Evolutionary conservation across 2,797 vertebrate species (phyloP).

Genomic region (Gallinago stenura): DNA sequence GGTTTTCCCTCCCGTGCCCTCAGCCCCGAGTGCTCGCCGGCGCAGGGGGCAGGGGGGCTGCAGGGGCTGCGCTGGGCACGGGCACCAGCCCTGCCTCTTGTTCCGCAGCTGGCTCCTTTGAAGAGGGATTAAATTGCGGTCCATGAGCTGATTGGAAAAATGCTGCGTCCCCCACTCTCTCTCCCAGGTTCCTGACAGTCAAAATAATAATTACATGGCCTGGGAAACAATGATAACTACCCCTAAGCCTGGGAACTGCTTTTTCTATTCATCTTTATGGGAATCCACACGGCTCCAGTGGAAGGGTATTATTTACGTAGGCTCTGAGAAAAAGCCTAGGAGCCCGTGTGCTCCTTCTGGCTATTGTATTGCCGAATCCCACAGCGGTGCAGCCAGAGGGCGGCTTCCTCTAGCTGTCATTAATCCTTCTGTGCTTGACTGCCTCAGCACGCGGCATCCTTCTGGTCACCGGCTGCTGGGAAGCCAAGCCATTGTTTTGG

Average conservation of each 20-base stretch:
- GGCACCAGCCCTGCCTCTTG: neutral
- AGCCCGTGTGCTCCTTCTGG: slow-evolving; percentile 32
- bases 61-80: neutral
- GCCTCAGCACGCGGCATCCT: neutral
- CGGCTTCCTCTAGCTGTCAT: slow-evolving; percentile 26
- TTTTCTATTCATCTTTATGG: slow-evolving; percentile 40
- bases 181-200: slow-evolving; percentile 16
- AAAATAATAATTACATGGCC: slow-evolving; percentile 44
- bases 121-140: neutral
- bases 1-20: neutral
- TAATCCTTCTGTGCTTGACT: neutral
- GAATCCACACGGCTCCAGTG: slow-evolving; percentile 12
- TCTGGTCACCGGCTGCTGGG: neutral
- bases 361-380: slow-evolving; percentile 51
- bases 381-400: neutral
- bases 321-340: slow-evolving; percentile 51
- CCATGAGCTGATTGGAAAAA: slow-evolving; percentile 1
- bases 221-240: slow-evolving; percentile 52
- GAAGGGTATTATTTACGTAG: slow-evolving; percentile 66
- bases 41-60: accelerated
- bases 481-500: slow-evolving; percentile 1
- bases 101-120: neutral
- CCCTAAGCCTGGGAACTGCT: slow-evolving; percentile 54
- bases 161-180: neutral
- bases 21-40: neutral